Base-by-base conservation (phyloP, 1,140 invertebrate species). In the Aplysia californica region DNA sequence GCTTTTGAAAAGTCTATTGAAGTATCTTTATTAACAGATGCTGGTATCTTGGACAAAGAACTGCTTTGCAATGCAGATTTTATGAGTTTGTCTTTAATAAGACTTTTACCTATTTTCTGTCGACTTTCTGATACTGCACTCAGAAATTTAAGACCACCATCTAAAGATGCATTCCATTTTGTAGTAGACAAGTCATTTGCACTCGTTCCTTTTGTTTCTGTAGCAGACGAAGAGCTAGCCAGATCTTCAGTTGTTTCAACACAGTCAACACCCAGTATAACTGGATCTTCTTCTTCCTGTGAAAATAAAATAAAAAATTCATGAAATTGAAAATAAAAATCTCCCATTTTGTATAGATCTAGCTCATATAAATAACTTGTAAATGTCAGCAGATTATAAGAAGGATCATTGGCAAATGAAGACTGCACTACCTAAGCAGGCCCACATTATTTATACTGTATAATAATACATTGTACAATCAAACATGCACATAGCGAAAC, bases 241-340 rank as follows among this genome's bases (percentile, higher is more conserved):
- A 71, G 31, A 68, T 75, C 74, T 41, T 76, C 75, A 61, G 65
- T 61, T 31, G 66, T 76, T 35, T 76, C 75, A 26, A 76, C 67
- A 70, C 66, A 69, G 36, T 76, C 66, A 26, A 76, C 75, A 2
- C 56, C 66, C 23, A 76, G 55, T 56, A 76, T 64, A 6, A 76
- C 75, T 31, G 75, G 75, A 2, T 76, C 75, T 44, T 76, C 75
- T 50, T 76, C 75, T 38, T 76, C 75, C 75, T 76, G 75, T n/a
- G 35, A n/a, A 59, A 38, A 74, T 66, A 15, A 33, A 33, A 66
- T 10, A 61, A 26, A 61, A 61, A 61, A 61, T 20, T 20, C 15
- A 61, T 6, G 10, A 18, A 6, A 26, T 10, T 18, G 6, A 61
- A 26, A 10, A 61, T n/a, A 50, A n/a, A 15, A 15, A n/a, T n/a